Base-by-base conservation (phyloP, 2,797 vertebrate species). In the Lepilemur septentrionalis region DNA sequence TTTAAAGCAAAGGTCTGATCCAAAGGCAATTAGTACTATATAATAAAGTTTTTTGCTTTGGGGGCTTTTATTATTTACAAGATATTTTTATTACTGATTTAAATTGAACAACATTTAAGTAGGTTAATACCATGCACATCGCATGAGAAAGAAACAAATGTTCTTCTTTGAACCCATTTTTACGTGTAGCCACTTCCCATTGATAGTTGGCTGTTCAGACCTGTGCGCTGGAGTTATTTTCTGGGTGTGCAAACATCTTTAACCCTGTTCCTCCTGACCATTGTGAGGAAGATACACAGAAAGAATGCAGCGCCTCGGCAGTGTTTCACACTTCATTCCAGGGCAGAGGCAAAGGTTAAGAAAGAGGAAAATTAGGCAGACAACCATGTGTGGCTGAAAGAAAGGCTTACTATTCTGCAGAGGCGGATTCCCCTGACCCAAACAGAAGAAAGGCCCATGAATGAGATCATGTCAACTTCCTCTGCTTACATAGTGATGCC, bases 401-500 rank as follows among this genome's bases (percentile, higher is more conserved):
- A 98, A 98, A 97, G 94, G 91, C 87, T 75, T 5, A 75, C 89
- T 91, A 5, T 92, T 97, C 90, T 89, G 52, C 18, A 92, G 94
- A 86, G 93, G 69, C 41, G 20, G 82, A 30, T 86, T 97, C 90
- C 84, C 75, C 72, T 48, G 89, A 96, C 94, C 95, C 41, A 70
- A 94, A 96, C 17, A 78, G 88, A 96, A 97, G 97, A 98, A 96
- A 98, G 96, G 90, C 89, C 91, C 2, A 1, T 93, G 97, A 98
- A 98, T 98, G 98, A 98, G 98, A 98, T 96, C 97, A 97, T 97
- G 98, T 98, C 97, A 95, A 93, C 97, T 98, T 98, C 97, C 98
- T 98, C 97, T 95, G 94, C 97, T 98, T 89, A 79, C 96, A 96
- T 76, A 96, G 96, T 97, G 97, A 98, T 85, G 57, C 4, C 7